Base-by-base conservation (phyloP, 30 jellyfish, hydroid and myxozoan species). In the Hydractinia symbiolongicarpus region DNA sequence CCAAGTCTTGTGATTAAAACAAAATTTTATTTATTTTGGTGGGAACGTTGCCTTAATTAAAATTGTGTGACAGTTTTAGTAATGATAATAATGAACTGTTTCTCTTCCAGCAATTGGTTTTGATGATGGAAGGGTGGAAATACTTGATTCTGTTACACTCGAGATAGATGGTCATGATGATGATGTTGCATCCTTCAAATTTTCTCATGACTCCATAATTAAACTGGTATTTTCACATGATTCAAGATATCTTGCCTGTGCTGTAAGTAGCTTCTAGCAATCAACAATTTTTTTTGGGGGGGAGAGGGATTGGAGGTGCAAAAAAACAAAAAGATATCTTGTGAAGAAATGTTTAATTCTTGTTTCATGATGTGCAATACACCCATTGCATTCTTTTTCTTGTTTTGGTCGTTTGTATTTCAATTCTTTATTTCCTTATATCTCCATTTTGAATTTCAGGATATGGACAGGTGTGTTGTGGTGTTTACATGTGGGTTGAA, bases 51-150 rank as follows among this genome's bases (percentile, higher is more conserved):
- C 44, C 2, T 30, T 30, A 30, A 30, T 1, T 30, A 30, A 30
- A 30, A 30, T 30, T 30, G 2, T 30, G 44, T 30, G 44, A 30
- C 44, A 30, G 44, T 30, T 30, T 30, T 30, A 30, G 44, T 30
- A 30, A 30, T n/a, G n/a, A n/a, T 30, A 30, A 30, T 30, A 30
- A 30, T 30, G 44, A 30, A 2, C 44, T 30, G 13, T 83, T 75
- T 15, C 50, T 82, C 49, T 79, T 88, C 7, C 68, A 89, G 97
- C 90, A 20, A 76, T 81, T 85, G 97, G 97, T 58, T 90, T 90
- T 77, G 83, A 85, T 6, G 72, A 82, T 81, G 97, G 97, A 61
- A 86, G 84, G 13, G 90, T 90, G 8, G 54, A 67, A 30, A 70
- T 90, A 40, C 57, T 85, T 30, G 95, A 90, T 55, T 89, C 95